Conservation (phyloP, 2,888 invertebrate genomes). For the Tigriopus californicus region DNA sequence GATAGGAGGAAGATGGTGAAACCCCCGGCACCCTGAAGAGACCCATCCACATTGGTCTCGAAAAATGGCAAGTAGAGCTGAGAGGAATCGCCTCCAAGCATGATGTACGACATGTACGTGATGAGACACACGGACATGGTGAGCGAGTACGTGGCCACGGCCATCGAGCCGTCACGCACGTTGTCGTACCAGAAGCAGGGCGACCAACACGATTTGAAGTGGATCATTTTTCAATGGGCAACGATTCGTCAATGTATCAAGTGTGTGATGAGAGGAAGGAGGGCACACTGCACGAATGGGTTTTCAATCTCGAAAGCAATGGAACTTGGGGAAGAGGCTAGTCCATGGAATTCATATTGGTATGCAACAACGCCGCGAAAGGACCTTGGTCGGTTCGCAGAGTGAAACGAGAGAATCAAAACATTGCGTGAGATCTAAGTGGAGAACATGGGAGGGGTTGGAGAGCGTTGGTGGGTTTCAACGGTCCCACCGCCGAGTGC, state of each 20-base stretch:
- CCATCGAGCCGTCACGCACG: constrained; percentile 52
- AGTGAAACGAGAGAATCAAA: no score
- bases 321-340: no score
- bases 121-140: constrained; percentile 32
- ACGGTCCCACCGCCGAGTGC: no score
- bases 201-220: constrained; percentile 63
- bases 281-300: no score
- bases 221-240: constrained; percentile 36
- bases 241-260: neutral
- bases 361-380: no score
- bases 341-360: no score
- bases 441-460: no score
- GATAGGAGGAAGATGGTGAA: constrained; percentile 1
- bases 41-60: constrained; percentile 49
- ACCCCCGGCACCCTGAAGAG: constrained; percentile 1
- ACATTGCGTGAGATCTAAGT: no score
- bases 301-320: no score
- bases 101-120: constrained; percentile 51
- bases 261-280: no score
- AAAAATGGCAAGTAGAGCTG: constrained; percentile 73
- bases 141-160: constrained; percentile 53
- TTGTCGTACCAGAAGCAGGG: constrained; percentile 67
- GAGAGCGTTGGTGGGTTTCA: no score
- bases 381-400: no score
- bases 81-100: constrained; percentile 68